Evolutionary conservation across 2,888 invertebrate species (phyloP).

Genomic region (Actias luna): DNA sequence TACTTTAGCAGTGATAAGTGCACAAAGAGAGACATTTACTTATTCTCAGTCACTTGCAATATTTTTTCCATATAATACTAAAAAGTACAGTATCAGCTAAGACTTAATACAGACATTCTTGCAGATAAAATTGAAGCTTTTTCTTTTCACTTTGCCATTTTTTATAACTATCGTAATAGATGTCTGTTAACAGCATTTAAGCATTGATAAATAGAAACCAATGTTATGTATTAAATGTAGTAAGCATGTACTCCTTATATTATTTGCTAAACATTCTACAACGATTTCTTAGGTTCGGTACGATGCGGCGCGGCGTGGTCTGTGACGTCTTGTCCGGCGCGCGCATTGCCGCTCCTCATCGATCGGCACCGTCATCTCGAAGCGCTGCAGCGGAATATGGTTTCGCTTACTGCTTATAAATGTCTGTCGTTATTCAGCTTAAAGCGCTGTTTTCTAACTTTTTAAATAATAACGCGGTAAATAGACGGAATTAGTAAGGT

Average conservation of each 20-base stretch:
- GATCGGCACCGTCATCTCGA: constrained; percentile 57
- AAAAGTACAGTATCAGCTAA: too few relatives aligned
- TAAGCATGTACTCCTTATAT: constrained; percentile 5
- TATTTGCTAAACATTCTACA: constrained; percentile 49
- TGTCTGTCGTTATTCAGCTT: constrained; percentile 38
- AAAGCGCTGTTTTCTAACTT: constrained; percentile 44
- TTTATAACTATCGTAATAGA: too few relatives aligned
- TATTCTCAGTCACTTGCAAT: too few relatives aligned
- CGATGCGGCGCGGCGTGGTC: constrained; percentile 59
- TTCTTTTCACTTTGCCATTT: too few relatives aligned
- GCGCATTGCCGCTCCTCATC: constrained; percentile 64
- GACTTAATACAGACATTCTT: too few relatives aligned
- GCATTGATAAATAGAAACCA: not conserved
- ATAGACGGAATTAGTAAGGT: not conserved
- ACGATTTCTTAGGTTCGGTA: constrained; percentile 55
- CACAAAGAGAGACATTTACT: too few relatives aligned
- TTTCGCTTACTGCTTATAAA: constrained; percentile 29
- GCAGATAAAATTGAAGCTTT: too few relatives aligned
- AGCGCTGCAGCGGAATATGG: constrained; percentile 59
- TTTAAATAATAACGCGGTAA: constrained; percentile 12
- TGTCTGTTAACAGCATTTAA: too few relatives aligned
- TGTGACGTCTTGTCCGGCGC: constrained; percentile 74
- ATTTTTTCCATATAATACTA: too few relatives aligned
- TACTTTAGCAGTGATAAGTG: too few relatives aligned
- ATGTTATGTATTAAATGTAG: not conserved